Evolutionary conservation across 1,140 invertebrate species (phyloP).

Genomic region (Eumaeus atala): DNA sequence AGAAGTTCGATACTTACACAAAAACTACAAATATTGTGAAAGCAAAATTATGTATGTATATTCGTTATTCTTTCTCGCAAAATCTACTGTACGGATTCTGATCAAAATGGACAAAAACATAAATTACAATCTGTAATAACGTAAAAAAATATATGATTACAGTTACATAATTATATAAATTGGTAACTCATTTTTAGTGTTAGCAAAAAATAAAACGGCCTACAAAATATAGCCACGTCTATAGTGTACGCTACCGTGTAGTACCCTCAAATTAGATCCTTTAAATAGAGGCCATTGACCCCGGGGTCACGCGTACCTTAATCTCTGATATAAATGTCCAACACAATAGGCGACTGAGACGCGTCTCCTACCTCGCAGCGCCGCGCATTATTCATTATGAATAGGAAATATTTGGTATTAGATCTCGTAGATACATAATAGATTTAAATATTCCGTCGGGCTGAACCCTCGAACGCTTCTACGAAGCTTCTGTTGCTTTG

Average conservation of each 20-base stretch:
- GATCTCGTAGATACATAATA: slow-evolving; percentile 4
- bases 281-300: slow-evolving; percentile 24
- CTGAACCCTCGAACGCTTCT: not conserved
- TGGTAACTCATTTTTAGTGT: no score
- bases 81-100: no score
- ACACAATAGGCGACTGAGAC: not conserved
- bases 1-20: no score
- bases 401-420: not conserved
- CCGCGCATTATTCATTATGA: not conserved
- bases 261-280: slow-evolving; percentile 49
- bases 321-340: slow-evolving; percentile 3
- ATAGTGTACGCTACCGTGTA: slow-evolving; percentile 26
- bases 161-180: no score
- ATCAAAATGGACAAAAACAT: no score
- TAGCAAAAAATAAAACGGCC: no score
- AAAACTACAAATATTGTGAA: no score
- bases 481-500: not conserved
- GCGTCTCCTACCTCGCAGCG: not conserved
- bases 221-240: no score
- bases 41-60: no score
- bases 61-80: no score
- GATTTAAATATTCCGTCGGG: not conserved
- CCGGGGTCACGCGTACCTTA: not conserved
- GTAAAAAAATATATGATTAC: no score
- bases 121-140: no score